Conservation (phyloP, 2,797 vertebrate species). For the Melopsittacus undulatus region DNA sequence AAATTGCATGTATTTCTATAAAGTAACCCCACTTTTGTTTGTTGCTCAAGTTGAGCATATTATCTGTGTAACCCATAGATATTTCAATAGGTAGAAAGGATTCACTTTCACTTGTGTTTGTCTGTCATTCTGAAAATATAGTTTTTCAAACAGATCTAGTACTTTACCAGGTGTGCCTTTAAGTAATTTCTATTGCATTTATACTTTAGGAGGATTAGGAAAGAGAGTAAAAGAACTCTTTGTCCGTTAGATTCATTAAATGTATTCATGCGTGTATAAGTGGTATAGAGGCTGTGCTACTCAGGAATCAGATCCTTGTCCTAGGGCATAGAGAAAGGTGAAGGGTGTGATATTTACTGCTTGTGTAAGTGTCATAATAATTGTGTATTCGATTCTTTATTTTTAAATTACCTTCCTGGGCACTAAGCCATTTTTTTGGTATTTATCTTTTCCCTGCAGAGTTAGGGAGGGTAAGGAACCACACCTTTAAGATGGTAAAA, state of each 20-base stretch:
- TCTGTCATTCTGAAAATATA: conserved; percentile 55
- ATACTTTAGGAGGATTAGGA: conserved; percentile 72
- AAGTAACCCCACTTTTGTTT: conserved; percentile 36
- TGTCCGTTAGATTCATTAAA: conserved; percentile 70
- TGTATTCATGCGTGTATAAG: conserved; percentile 73
- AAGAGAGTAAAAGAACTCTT: conserved; percentile 72
- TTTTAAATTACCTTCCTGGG: conserved; percentile 68
- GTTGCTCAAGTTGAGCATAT: background rate
- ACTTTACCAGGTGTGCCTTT: conserved; percentile 72
- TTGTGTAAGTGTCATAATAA: conserved; percentile 70
- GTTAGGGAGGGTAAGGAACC: conserved; percentile 17
- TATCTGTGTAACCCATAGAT: background rate
- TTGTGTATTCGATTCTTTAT: conserved; percentile 65
- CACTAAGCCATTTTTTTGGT: conserved; percentile 44
- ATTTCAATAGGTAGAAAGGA: conserved; percentile 41
- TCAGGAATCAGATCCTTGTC: conserved; percentile 67
- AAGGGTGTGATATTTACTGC: conserved; percentile 71
- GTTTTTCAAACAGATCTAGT: conserved; percentile 59
- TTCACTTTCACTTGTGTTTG: conserved; percentile 59
- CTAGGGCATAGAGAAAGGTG: conserved; percentile 61
- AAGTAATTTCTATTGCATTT: conserved; percentile 71
- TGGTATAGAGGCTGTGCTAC: conserved; percentile 60
- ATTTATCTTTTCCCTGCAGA: conserved; percentile 39
- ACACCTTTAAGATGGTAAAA: conserved; percentile 40
- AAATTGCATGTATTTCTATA: conserved; percentile 49